Base-by-base conservation (phyloP, 2,888 invertebrate genomes). In the Drosophila falleni region DNA sequence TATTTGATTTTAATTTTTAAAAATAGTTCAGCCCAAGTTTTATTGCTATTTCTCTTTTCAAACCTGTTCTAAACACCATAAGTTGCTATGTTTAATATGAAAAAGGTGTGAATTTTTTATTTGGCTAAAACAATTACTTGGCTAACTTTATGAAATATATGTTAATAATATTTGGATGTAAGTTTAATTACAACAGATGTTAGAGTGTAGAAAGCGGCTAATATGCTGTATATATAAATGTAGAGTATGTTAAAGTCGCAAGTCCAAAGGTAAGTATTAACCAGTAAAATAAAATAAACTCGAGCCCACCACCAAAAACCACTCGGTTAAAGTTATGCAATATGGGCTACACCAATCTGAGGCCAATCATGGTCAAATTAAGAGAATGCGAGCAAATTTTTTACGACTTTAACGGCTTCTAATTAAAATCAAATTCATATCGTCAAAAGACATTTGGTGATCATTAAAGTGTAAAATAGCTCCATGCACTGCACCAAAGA, bases 401-500 rank as follows among this genome's bases (percentile, higher is more conserved):
- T 87, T 69, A 88, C 87, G 64, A 78, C 87, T 89, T 86, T 89
- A 83, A 86, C 90, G 81, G 80, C 83, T 73, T 89, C 78, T 86
- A 89, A 86, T 86, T 89, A 86, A 86, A 89, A 71, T 64, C 62
- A 68, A 80, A 83, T 74, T 86, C 75, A 86, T 86, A 72, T 80
- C 41, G 47, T 19, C 71, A 61, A 71, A 72, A 74, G 61, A 64
- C 68, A 72, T 89, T 78, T 80, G 75, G 70, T 76, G 87, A 76
- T 89, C 90, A 89, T 89, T 90, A 89, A 83, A 74, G 84, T 87
- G 90, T 76, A 83, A 89, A 88, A 89, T 83, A 83, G 74, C 65
- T 69, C 39, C 46, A 37, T 33, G 71, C 55, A 59, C 65, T 47
- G 35, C 39, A 13, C 50, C 39, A 54, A 44, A 70, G 80, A 82